Evolutionary conservation across 2,888 invertebrate species (phyloP).

Genomic region (Eupithecia subfuscata): DNA sequence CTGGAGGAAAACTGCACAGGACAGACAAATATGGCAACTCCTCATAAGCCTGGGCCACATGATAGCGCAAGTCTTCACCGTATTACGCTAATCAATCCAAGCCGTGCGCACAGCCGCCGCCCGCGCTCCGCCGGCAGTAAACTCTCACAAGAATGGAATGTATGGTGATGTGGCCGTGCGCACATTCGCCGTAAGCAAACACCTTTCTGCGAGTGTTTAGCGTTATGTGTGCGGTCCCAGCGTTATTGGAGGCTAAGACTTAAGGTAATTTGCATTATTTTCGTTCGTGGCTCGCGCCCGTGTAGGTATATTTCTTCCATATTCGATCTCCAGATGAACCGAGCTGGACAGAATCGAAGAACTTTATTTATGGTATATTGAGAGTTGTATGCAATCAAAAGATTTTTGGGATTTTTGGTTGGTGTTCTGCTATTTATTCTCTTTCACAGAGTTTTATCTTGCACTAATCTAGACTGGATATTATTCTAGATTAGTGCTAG

Average conservation of each 20-base stretch:
- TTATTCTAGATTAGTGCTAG: no score
- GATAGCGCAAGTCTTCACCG: no score
- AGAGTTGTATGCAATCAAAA: slow-evolving; percentile 6
- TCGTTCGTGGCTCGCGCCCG: slow-evolving; percentile 9
- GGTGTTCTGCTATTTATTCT: neutral
- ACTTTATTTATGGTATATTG: slow-evolving; percentile 1
- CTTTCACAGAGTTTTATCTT: neutral
- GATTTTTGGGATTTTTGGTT: neutral
- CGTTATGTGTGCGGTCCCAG: neutral
- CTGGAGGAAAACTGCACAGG: no score
- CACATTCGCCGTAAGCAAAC: neutral
- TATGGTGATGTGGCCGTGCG: neutral
- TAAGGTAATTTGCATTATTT: neutral
- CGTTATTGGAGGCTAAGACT: no score
- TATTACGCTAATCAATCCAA: no score
- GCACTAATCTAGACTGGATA: no score
- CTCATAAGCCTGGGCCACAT: no score
- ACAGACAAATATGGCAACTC: no score
- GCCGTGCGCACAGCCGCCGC: no score
- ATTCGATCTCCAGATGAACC: slow-evolving; percentile 24
- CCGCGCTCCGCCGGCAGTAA: no score
- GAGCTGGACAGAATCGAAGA: slow-evolving; percentile 13
- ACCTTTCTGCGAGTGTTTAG: neutral
- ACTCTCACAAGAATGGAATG: neutral
- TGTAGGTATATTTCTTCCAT: slow-evolving; percentile 19